Evolutionary conservation across 2,888 invertebrate species (phyloP), one percentile per base, ranked within the genome.

Genomic region (Cistogaster globosa): DNA sequence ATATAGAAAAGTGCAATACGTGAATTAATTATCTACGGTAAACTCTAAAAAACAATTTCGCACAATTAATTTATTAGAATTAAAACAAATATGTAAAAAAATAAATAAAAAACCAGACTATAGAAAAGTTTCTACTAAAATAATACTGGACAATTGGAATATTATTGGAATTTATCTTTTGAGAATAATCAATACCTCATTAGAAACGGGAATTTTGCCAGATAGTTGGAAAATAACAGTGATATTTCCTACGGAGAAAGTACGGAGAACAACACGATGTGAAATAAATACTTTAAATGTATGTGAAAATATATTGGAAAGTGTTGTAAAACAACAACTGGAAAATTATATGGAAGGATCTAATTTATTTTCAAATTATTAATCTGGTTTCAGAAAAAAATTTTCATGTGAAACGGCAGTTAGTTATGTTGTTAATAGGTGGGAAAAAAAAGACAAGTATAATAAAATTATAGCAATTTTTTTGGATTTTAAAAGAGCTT

Each of bases 1-100:
- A 22, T 6, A 58, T 26, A 14, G 58, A 58, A 32, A 58, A 26
- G 38, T 60, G 60, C 38, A 60, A 60, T 60, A 60, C 26, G 14
- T 11, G 12, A 57, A 57, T 16, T 7, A 60, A 26, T n/a, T 60
- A 60, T 3, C 36, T 36, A n/a, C 14, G n/a, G 6, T 60, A 60
- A 6, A 36, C 18, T 20, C 18, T 53, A 53, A 18, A 20, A 20
- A 7, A 3, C n/a, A 53, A 20, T 53, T 18, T 20, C 53, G 20
- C 18, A 18, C 20, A 53, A 53, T 53, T 6, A 53, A 20, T 53
- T 8, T 53, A 53, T 6, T 18, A 18, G 53, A 53, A 9, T 20
- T 20, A 53, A 18, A 53, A 9, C 11, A 9, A 18, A 20, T 53
- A 20, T 18, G n/a, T 18, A 18, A 20, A 53, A 20, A 6, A 0